These are phyloP conservation scores for Torymus texanus DNA, from an alignment of 2,888 invertebrate species.

Conservation along the genomic window DNA sequence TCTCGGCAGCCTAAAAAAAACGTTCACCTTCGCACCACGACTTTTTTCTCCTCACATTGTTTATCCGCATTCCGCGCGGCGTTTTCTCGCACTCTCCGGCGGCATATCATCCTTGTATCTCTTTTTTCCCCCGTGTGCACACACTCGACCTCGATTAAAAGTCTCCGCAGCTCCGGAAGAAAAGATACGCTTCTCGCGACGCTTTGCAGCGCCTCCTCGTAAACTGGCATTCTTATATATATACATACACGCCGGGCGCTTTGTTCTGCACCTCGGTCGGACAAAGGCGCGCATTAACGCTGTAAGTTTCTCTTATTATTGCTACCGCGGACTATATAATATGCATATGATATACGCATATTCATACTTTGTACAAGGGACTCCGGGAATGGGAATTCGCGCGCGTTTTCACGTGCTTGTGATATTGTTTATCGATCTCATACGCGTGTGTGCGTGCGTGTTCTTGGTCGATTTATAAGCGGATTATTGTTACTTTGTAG, in stretches of 20 bases:
- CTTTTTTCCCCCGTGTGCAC: slow-evolving; percentile 19
- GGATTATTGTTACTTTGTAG: no score
- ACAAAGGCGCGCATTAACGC: slow-evolving; percentile 39
- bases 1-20: background rate
- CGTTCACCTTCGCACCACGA: slow-evolving; percentile 5
- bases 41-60: slow-evolving; percentile 21
- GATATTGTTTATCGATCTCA: no score
- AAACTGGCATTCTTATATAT: slow-evolving; percentile 40
- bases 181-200: no score
- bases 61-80: slow-evolving; percentile 5
- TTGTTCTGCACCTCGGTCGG: slow-evolving; percentile 4
- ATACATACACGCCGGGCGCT: background rate
- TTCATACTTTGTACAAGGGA: background rate
- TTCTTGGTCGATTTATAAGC: no score
- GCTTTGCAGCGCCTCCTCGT: slow-evolving; percentile 26
- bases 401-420: background rate
- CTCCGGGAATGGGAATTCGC: no score
- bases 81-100: slow-evolving; percentile 17
- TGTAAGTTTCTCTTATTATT: slow-evolving; percentile 48
- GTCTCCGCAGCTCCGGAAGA: no score
- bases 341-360: no score
- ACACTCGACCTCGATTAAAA: slow-evolving; percentile 58
- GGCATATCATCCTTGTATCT: slow-evolving; percentile 38
- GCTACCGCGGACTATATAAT: slow-evolving; percentile 28
- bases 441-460: no score